These are phyloP conservation scores for Sylvilagus bachmani DNA, from an alignment of 2,113 vertebrate species.

Conservation along the genomic window DNA sequence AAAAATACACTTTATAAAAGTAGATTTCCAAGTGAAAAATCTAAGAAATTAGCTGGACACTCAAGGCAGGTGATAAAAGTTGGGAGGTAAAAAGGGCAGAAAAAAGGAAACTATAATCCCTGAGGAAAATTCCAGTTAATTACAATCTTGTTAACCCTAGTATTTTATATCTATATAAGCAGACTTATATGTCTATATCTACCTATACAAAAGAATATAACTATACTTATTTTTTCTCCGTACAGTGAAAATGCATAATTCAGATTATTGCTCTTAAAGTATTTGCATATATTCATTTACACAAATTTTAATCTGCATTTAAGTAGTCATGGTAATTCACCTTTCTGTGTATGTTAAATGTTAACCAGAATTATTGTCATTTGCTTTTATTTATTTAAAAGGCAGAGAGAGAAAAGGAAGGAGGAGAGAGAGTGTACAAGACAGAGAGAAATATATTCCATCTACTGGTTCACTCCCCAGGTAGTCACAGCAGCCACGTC, in stretches of 20 bases:
- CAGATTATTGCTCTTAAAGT: not conserved
- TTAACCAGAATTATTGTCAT: not conserved
- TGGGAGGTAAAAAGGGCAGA: not conserved
- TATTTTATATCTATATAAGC: not conserved
- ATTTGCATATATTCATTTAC: constrained; percentile 2
- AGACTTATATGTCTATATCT: not conserved
- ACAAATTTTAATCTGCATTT: not conserved
- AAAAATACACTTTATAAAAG: not conserved
- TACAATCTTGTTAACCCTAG: not conserved
- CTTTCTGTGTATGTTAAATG: not conserved
- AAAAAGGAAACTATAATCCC: not conserved
- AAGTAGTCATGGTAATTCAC: not conserved
- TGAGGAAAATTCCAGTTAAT: not conserved
- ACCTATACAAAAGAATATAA: not conserved
- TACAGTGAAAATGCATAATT: not conserved
- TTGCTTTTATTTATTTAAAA: not conserved
- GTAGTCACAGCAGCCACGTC: too few species aligned
- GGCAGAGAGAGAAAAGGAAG: too few species aligned
- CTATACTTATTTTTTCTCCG: not conserved
- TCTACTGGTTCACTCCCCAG: too few species aligned
- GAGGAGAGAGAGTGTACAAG: too few species aligned
- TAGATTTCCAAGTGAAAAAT: not conserved
- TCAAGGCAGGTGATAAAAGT: not conserved
- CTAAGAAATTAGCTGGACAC: not conserved
- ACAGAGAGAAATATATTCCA: too few species aligned